Evolutionary conservation across 2,797 vertebrate genomes (phyloP), one percentile per base, ranked within the genome.

Genomic region (Thunnus albacares): DNA sequence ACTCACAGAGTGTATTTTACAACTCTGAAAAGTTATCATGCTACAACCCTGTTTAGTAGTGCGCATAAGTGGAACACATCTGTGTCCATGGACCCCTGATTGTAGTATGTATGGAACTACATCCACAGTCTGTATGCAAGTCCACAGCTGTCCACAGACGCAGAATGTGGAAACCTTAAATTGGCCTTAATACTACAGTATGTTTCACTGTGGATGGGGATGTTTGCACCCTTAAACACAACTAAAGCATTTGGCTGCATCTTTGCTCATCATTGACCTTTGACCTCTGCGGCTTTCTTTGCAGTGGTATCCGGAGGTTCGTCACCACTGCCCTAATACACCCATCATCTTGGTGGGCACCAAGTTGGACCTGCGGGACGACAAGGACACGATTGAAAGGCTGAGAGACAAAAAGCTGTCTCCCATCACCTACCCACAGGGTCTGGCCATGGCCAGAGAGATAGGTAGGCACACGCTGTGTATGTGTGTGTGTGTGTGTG

Each of bases 271-370:
- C 47, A n/a, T 8, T 51, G 18, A 30, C 51, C 51, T 13, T 43
- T 73, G 58, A 71, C 51, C 28, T 58, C 15, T 45, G 20, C 28
- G 2, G 30, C 14, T 11, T 6, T 51, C 14, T 47, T 22, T 57
- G 5, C 87, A 97, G 97, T 97, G 97, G 97, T 97, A 97, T 86
- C 97, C 97, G n/a, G 97, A 97, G 86, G 97, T 97, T 30, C 95
- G 97, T 81, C 97, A 97, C 85, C 97, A 97, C 87, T 97, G 97
- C 85, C 97, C 97, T 57, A 97, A 97, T 90, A 98, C 97, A 0
- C 97, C 97, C 55, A 97, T 97, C 87, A 97, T 98, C 77, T 94
- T 98, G 89, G 97, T 97, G 94, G 97, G 97, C 89, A 98, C 97
- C 88, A 98, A 98, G 89, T 94, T 97, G 91, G 97, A 98, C 84